phyloP scores from a whole-genome alignment of 2,113 vertebrate species.

The Rhinichthys klamathensis region DNA sequence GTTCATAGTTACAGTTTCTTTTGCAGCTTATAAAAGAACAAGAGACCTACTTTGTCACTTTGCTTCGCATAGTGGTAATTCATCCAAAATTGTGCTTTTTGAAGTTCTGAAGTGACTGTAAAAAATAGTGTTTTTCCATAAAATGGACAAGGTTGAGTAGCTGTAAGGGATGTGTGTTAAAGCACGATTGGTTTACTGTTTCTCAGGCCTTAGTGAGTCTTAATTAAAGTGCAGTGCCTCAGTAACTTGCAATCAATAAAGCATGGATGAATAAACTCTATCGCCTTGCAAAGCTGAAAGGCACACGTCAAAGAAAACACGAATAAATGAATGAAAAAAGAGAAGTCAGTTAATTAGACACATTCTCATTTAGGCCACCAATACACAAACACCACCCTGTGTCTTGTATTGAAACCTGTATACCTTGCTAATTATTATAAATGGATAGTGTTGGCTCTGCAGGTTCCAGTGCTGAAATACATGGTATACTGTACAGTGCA shows the following conservation, averaged over 20 bases:
- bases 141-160: constrained; percentile 13
- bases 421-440: constrained; percentile 6
- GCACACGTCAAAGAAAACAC: constrained; percentile 26
- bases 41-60: neutral
- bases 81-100: constrained; percentile 15
- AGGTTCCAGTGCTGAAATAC: neutral
- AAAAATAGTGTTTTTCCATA: neutral
- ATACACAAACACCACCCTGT: neutral
- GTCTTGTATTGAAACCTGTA: neutral
- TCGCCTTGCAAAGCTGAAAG: constrained; percentile 35
- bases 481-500: neutral
- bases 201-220: constrained; percentile 34
- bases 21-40: neutral
- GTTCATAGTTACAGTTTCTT: neutral
- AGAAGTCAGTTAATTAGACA: neutral
- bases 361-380: neutral
- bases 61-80: constrained; percentile 13
- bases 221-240: constrained; percentile 47
- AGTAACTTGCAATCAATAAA: constrained; percentile 49
- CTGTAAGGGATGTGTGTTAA: constrained; percentile 33
- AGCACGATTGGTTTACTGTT: constrained; percentile 29
- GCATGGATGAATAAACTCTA: constrained; percentile 51
- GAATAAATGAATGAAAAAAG: neutral
- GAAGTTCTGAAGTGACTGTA: neutral
- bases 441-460: neutral